phyloP scores from a whole-genome alignment of 1,140 invertebrate genomes.

The Babylonia areolata region DNA sequence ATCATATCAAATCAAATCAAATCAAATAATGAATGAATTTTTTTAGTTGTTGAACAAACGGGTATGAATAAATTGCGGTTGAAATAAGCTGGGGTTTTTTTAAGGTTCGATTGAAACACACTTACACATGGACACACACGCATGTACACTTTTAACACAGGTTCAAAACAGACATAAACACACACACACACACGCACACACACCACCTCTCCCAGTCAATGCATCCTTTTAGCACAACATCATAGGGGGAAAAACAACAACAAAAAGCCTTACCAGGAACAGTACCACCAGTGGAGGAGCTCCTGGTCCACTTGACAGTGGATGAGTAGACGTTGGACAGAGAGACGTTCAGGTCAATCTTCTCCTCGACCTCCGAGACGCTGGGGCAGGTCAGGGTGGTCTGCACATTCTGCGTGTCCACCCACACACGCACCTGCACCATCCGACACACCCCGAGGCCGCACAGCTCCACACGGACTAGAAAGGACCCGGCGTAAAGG shows the following conservation, averaged over 20 bases:
- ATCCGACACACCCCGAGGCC: neutral
- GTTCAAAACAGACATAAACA: neutral
- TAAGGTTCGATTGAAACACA: no score
- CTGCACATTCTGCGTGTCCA: neutral
- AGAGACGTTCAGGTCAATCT: neutral
- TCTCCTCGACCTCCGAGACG: neutral
- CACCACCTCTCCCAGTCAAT: neutral
- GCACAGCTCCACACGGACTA: slow-evolving; percentile 18
- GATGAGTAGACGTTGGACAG: neutral
- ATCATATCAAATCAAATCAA: no score
- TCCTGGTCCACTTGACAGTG: slow-evolving; percentile 31
- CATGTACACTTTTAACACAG: no score
- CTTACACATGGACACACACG: neutral
- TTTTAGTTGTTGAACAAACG: no score
- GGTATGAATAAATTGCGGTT: no score
- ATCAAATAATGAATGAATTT: no score
- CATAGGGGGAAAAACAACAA: no score
- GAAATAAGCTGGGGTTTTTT: no score
- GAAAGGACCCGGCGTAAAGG: slow-evolving; percentile 24
- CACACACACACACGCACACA: slow-evolving; percentile 6
- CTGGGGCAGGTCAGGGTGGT: neutral
- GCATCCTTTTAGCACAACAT: no score
- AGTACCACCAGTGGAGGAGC: neutral
- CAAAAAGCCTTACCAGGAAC: neutral
- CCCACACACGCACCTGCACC: slow-evolving; percentile 6